Conservation (phyloP, 2,888 invertebrate genomes). For the Eumerus sabulonum region DNA sequence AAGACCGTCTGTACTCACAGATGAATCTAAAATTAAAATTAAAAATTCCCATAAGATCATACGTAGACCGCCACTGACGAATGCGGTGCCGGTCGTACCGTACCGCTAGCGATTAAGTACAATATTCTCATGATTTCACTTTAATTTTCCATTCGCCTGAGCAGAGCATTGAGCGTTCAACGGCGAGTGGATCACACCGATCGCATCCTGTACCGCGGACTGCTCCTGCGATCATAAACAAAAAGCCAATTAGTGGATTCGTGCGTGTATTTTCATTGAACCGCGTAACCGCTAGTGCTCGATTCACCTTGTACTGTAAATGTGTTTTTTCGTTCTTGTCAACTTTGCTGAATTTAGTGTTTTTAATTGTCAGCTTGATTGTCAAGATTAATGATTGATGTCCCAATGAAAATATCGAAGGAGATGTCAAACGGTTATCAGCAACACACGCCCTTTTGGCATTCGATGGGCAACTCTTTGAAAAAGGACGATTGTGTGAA, state of each 20-base stretch:
- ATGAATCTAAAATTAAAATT: conserved; percentile 64
- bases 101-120: conserved; percentile 45
- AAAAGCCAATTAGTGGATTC: conserved; percentile 43
- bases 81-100: conserved; percentile 10
- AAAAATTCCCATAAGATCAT: conserved; percentile 45
- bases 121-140: conserved; percentile 35
- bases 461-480: conserved; percentile 69
- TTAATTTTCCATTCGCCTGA: conserved; percentile 63
- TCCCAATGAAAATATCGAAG: conserved; percentile 20
- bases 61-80: conserved; percentile 11
- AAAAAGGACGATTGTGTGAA: conserved; percentile 42
- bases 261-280: conserved; percentile 52
- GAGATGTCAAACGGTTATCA: conserved; percentile 46
- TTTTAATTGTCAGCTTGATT: conserved; percentile 25
- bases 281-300: conserved; percentile 58
- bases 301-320: conserved; percentile 64
- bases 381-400: conserved; percentile 3
- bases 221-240: conserved; percentile 49
- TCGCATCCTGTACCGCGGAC: conserved; percentile 36
- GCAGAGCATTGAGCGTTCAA: conserved; percentile 28
- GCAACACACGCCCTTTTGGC: conserved; percentile 76
- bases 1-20: conserved; percentile 54
- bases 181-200: conserved; percentile 31
- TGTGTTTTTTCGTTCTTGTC: conserved; percentile 15
- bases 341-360: background rate